These are phyloP conservation scores for Gallinago paraguaiae DNA, from an alignment of 2,113 vertebrate genomes.

Conservation along the genomic window DNA sequence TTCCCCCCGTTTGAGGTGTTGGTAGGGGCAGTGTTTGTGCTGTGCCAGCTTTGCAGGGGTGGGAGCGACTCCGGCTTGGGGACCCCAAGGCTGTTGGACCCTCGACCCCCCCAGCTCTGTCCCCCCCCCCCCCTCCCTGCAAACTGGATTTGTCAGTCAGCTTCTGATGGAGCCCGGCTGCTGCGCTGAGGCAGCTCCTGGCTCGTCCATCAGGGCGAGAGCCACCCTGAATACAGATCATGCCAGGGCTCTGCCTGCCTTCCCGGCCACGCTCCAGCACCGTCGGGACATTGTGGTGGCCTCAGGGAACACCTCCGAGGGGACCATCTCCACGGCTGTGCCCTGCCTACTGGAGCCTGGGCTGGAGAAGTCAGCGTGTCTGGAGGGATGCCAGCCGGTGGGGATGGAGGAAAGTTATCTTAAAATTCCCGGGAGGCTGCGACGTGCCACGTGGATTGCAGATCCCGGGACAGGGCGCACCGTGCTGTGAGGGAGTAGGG, in stretches of 20 bases:
- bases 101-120: neutral
- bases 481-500: neutral
- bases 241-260: neutral
- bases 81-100: fast-evolving
- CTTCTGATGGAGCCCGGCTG: neutral
- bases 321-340: fast-evolving
- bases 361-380: neutral
- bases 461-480: neutral
- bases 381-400: neutral
- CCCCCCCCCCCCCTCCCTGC: neutral
- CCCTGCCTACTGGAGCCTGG: fast-evolving
- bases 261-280: neutral
- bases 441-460: neutral
- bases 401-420: constrained; percentile 3
- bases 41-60: neutral
- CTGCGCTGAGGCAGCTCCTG: neutral
- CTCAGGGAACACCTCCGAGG: neutral
- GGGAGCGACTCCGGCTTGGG: neutral
- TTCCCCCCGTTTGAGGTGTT: neutral
- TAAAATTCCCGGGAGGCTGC: neutral
- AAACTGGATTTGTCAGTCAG: fast-evolving
- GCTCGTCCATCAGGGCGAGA: neutral
- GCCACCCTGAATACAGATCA: neutral
- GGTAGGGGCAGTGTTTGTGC: neutral
- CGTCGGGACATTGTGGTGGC: fast-evolving